Percentiles rank a stretch among this genome's conserved stretches.
phyloP scores from a whole-genome alignment of 2,888 invertebrate species.

The Desoria tigrina region DNA sequence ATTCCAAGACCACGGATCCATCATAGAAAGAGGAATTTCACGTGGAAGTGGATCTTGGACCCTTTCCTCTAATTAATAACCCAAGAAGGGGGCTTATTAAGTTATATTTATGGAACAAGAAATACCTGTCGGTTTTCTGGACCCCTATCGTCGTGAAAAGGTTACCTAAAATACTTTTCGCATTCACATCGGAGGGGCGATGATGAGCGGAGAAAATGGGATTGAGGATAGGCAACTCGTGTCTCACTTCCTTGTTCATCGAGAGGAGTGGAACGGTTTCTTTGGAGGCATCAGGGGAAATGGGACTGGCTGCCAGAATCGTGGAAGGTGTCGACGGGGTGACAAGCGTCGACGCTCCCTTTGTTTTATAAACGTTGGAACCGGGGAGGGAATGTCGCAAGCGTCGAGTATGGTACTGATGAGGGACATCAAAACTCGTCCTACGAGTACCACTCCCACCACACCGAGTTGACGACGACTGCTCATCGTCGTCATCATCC shows the following conservation, averaged over 20 bases:
- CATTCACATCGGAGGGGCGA: neutral
- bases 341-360: slow-evolving; percentile 18
- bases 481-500: slow-evolving; percentile 42
- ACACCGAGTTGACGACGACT: slow-evolving; percentile 10
- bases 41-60: too few relatives aligned
- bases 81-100: neutral
- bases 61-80: too few relatives aligned
- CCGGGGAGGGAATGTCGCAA: slow-evolving; percentile 41
- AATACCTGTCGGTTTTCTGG: slow-evolving; percentile 18
- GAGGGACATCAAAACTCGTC: slow-evolving; percentile 37
- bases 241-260: slow-evolving; percentile 4
- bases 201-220: slow-evolving; percentile 27
- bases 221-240: slow-evolving; percentile 44
- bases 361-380: neutral
- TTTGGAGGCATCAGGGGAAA: slow-evolving; percentile 29
- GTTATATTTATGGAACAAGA: neutral
- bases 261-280: neutral
- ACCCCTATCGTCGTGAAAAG: slow-evolving; percentile 5
- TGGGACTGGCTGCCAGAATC: slow-evolving; percentile 40
- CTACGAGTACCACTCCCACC: slow-evolving; percentile 26
- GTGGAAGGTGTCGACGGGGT: slow-evolving; percentile 47
- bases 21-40: too few relatives aligned
- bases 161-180: slow-evolving; percentile 3
- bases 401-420: slow-evolving; percentile 33
- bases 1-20: too few relatives aligned